Evolutionary conservation across 2,113 vertebrate genomes (phyloP), one percentile per base, ranked within the genome.

Genomic region (Scolopax mira): DNA sequence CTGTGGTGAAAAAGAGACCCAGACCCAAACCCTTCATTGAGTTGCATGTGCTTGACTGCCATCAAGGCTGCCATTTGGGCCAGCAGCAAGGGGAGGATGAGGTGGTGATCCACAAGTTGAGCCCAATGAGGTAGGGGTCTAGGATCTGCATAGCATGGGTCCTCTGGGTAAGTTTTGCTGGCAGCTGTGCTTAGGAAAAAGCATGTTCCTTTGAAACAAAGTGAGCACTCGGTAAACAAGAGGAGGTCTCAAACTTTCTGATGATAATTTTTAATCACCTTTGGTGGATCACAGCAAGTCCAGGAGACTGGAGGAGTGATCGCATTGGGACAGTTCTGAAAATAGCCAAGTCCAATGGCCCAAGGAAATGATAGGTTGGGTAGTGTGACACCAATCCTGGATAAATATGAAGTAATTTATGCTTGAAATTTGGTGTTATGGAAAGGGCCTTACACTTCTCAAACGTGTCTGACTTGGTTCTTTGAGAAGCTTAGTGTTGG

Each of bases 111-210:
- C 31, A 67, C 3, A 82, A 85, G 33, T 4, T 61, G 41, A 88
- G 15, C 15, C 31, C 37, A 41, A 0, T 37, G 49, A 62, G 46
- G 46, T 18, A 17, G 25, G 9, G 19, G 35, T 67, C 33, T n/a
- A 67, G 39, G 33, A 70, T 18, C 28, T 64, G 42, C 0, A 0
- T 67, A 54, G 52, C 5, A 0, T 58, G 35, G 25, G 18, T 82
- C 30, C 39, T 85, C 9, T 69, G 2, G 3, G 23, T 55, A 17
- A 35, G 48, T 87, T 91, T 66, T 81, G 23, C 52, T 75, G 70
- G 28, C 57, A 75, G 44, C 30, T 79, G n/a, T 3, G 2, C 60
- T 82, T 51, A 35, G 52, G 35, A 60, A 33, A 66, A 69, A 70
- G 1, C 30, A 52, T 3, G 1, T 88, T 80, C 27, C 15, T 30